Conservation (phyloP, 1,140 invertebrate genomes). For the Myzus persicae region DNA sequence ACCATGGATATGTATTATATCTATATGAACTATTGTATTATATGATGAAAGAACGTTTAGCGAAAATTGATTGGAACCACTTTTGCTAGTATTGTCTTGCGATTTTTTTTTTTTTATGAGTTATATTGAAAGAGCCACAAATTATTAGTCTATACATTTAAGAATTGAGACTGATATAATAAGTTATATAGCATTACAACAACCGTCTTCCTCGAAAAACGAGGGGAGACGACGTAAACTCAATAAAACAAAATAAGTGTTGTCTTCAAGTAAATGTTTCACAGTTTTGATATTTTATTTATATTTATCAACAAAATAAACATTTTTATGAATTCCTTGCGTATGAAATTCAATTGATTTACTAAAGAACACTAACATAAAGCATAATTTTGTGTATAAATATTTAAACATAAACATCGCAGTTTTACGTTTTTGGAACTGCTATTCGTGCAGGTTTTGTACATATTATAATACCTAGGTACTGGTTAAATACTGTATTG, state of each 20-base stretch:
- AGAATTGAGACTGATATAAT: neutral
- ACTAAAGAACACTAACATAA: neutral
- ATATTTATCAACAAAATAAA: neutral
- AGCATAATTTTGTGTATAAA: neutral
- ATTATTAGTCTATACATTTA: slow-evolving; percentile 31
- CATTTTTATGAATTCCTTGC: neutral
- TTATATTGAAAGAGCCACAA: neutral
- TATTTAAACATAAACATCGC: neutral
- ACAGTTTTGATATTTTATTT: slow-evolving; percentile 6
- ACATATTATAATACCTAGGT: neutral
- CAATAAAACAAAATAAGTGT: slow-evolving; percentile 16
- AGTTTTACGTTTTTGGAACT: neutral
- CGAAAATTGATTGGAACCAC: neutral
- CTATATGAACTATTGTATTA: neutral
- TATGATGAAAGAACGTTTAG: neutral
- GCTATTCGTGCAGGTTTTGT: neutral
- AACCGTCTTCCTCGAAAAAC: neutral
- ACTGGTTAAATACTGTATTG: neutral
- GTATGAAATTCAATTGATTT: neutral
- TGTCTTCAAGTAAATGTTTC: neutral
- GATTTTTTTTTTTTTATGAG: neutral
- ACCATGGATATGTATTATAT: neutral
- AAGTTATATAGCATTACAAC: neutral
- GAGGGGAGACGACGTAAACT: neutral
- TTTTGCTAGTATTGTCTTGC: neutral